Conservation (phyloP, 2,888 invertebrate species). For the Rhimphoctona megacephalus region DNA sequence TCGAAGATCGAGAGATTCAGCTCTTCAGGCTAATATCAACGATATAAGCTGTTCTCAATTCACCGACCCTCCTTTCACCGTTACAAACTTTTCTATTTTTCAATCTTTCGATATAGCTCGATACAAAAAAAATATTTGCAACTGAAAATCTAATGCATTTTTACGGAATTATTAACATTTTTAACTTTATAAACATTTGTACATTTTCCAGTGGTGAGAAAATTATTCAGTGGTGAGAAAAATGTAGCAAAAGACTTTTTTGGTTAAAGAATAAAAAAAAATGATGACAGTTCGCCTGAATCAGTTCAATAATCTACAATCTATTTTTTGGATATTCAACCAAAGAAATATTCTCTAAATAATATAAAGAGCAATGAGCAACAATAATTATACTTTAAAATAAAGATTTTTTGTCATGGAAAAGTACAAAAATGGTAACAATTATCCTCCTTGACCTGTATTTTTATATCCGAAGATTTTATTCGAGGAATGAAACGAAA, state of each 20-base stretch:
- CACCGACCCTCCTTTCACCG: not conserved
- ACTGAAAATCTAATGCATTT: not conserved
- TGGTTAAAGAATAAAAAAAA: no score
- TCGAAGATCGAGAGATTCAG: conserved; percentile 53
- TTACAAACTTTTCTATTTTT: not conserved
- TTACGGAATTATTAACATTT: not conserved
- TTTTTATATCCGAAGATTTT: not conserved
- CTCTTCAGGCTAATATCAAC: conserved; percentile 34
- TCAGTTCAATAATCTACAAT: no score
- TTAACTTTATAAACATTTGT: not conserved
- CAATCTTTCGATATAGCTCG: not conserved
- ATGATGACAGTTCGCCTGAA: no score
- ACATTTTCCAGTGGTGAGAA: not conserved
- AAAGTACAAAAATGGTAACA: not conserved
- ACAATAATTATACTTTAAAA: no score
- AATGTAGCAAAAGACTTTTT: not conserved
- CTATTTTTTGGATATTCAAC: no score
- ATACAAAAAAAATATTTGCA: not conserved
- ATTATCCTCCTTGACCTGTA: conserved; percentile 17
- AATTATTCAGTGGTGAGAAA: not conserved
- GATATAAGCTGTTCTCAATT: conserved; percentile 8
- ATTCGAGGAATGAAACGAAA: not conserved
- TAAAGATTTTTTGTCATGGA: not conserved
- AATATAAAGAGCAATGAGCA: no score
- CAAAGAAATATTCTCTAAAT: no score